A percentile compares a stretch with the other conserved stretches of the same genome.
Evolutionary conservation across 2,797 vertebrate genomes (phyloP).

Genomic region (Scarus forsteni): DNA sequence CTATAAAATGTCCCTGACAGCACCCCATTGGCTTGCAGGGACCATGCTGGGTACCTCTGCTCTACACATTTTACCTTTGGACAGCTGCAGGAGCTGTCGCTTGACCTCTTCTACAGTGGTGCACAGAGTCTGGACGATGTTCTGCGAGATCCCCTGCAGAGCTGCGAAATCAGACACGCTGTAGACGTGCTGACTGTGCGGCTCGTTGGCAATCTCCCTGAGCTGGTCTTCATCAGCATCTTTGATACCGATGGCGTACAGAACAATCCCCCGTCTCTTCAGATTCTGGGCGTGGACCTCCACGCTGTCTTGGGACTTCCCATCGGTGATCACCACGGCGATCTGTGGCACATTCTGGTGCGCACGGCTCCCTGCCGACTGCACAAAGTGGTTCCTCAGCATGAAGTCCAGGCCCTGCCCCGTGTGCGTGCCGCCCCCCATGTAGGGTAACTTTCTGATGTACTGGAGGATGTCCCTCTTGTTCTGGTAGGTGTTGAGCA

Average conservation of each 20-base stretch:
- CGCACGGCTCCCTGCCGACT: conserved; percentile 73
- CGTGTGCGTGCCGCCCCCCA: conserved; percentile 78
- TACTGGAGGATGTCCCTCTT: conserved; percentile 74
- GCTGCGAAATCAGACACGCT: conserved; percentile 79
- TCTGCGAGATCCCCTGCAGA: conserved; percentile 81
- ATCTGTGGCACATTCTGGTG: conserved; percentile 79
- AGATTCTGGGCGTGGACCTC: conserved; percentile 60
- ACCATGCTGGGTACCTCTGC: no score
- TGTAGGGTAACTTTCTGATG: conserved; percentile 76
- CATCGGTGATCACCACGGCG: conserved; percentile 83
- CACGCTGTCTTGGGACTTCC: conserved; percentile 82
- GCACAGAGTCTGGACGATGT: conserved; percentile 83
- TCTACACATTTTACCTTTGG: conserved; percentile 74
- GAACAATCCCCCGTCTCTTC: conserved; percentile 74
- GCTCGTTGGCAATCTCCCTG: conserved; percentile 79
- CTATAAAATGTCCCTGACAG: no score
- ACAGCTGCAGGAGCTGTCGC: conserved; percentile 63
- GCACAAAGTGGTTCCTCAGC: conserved; percentile 80
- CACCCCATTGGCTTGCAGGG: no score
- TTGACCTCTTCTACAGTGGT: conserved; percentile 80
- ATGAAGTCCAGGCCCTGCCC: conserved; percentile 81
- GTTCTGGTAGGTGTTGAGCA: conserved; percentile 73
- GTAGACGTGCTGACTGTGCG: conserved; percentile 78
- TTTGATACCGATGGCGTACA: conserved; percentile 86
- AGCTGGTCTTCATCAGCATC: conserved; percentile 80